These are phyloP conservation scores for Arion vulgaris DNA, from an alignment of 1,140 invertebrate species.

Conservation along the genomic window DNA sequence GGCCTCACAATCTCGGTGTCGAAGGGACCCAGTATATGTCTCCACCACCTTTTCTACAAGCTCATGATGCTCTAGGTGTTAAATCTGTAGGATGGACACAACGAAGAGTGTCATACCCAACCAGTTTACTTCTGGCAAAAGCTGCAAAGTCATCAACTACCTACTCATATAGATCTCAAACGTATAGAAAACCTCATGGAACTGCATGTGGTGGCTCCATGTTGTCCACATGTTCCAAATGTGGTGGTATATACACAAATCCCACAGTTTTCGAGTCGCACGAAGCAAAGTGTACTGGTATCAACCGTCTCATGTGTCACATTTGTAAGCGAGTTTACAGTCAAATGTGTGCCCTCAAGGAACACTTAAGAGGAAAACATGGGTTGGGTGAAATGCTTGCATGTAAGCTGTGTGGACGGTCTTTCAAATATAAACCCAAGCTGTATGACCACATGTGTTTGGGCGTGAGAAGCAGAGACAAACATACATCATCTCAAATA, in stretches of 20 bases:
- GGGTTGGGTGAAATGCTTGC: slow-evolving; percentile 34
- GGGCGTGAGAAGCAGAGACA: not conserved
- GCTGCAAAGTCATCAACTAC: too few species aligned
- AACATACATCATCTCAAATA: not conserved
- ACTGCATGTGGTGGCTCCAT: not conserved
- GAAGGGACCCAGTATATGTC: not conserved
- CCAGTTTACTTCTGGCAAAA: not conserved
- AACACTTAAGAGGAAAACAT: slow-evolving; percentile 44
- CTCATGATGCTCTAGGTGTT: not conserved
- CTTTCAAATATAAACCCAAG: slow-evolving; percentile 40
- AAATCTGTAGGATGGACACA: slow-evolving; percentile 3
- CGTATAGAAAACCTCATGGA: not conserved
- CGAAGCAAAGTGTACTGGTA: slow-evolving; percentile 22
- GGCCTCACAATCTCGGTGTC: not conserved
- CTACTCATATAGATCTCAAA: not conserved
- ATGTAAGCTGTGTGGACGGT: slow-evolving; percentile 39
- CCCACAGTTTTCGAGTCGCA: slow-evolving; percentile 14
- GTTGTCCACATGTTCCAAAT: slow-evolving; percentile 34
- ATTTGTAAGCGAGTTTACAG: slow-evolving; percentile 41
- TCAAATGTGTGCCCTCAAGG: slow-evolving; percentile 40
- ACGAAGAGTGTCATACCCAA: not conserved
- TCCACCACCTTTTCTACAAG: not conserved
- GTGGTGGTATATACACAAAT: slow-evolving; percentile 36
- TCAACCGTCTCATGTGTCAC: slow-evolving; percentile 36
- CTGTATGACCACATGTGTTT: slow-evolving; percentile 43